These are phyloP conservation scores for Drosophila anomelani DNA, from an alignment of 2,888 invertebrate genomes.

Conservation along the genomic window DNA sequence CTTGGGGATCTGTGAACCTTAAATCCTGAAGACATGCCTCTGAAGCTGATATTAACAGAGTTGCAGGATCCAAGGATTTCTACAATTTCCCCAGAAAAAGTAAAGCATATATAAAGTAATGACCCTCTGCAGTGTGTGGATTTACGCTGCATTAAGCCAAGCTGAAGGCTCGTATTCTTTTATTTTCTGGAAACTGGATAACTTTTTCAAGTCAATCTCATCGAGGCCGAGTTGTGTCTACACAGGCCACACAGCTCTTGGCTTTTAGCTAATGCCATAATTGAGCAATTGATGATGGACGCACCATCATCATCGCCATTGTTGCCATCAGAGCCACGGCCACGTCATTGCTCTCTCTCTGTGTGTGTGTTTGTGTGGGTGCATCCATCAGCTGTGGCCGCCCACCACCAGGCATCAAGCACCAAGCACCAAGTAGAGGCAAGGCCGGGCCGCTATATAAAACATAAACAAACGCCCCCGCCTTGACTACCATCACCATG, in stretches of 20 bases:
- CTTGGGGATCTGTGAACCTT: background rate
- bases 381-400: conserved; percentile 19
- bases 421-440: background rate
- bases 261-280: conserved; percentile 44
- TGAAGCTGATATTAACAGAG: background rate
- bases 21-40: background rate
- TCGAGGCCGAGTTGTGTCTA: conserved; percentile 17
- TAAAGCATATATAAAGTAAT: background rate
- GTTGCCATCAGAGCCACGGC: conserved; percentile 1
- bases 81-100: too few relatives aligned
- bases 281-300: conserved; percentile 44
- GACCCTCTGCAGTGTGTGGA: background rate
- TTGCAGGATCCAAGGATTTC: background rate
- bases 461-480: conserved; percentile 77
- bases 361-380: conserved; percentile 1
- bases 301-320: conserved; percentile 14
- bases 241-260: conserved; percentile 16
- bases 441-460: conserved; percentile 29
- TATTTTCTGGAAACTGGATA: background rate
- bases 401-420: background rate
- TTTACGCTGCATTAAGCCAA: conserved; percentile 1
- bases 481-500: conserved; percentile 15
- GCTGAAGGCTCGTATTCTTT: background rate
- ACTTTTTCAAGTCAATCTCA: conserved; percentile 16
- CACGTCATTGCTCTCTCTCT: conserved; percentile 16